Conservation (phyloP, 64 coral and sea anemone genomes). For the Pocillopora verrucosa region DNA sequence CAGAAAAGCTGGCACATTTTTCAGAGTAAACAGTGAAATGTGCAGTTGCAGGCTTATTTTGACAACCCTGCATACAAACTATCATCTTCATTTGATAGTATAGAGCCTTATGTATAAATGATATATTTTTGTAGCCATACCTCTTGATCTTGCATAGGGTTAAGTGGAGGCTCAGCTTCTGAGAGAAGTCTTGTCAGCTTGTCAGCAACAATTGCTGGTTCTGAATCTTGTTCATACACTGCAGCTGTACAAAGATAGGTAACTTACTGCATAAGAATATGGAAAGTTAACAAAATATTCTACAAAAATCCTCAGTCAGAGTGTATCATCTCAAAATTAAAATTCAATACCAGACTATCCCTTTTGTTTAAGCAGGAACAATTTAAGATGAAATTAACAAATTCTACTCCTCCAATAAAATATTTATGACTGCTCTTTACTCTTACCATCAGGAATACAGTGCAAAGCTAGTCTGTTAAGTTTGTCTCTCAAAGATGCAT, state of each 20-base stretch:
- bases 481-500: constrained; percentile 79
- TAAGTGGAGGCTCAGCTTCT: constrained; percentile 75
- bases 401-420: no score
- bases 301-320: no score
- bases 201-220: constrained; percentile 73
- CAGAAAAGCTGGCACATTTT: no score
- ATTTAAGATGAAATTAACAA: no score
- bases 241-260: constrained; percentile 30
- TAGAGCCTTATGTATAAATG: background rate
- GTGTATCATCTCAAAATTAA: no score
- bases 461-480: constrained; percentile 68
- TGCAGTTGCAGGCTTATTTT: background rate
- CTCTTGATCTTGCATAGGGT: constrained; percentile 56
- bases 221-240: constrained; percentile 88
- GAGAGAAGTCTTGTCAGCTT: constrained; percentile 81
- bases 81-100: background rate
- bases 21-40: no score
- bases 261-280: background rate
- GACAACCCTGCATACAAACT: background rate
- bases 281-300: no score
- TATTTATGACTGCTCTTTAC: background rate
- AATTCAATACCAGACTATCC: no score
- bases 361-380: no score
- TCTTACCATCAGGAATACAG: constrained; percentile 81
- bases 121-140: background rate